These are phyloP conservation scores for Papilio demoleus DNA, from an alignment of 2,888 invertebrate genomes.

Conservation along the genomic window DNA sequence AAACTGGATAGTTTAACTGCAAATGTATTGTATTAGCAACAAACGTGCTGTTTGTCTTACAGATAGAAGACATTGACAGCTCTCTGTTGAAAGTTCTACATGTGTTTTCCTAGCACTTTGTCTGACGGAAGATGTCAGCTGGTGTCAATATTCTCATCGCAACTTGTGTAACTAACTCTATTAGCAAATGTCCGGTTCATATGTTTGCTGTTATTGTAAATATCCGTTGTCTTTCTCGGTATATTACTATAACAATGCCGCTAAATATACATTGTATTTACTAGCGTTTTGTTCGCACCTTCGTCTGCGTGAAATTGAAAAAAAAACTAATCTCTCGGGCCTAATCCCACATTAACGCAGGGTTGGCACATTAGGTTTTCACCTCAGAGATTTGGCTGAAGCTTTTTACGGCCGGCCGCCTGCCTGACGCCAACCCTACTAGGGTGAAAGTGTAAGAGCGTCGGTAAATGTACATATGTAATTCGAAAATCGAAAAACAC, in stretches of 20 bases:
- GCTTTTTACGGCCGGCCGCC: too few relatives aligned
- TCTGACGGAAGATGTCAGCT: constrained; percentile 47
- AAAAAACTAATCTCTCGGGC: too few relatives aligned
- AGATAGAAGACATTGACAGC: constrained; percentile 46
- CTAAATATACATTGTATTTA: too few relatives aligned
- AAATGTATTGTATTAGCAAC: neutral
- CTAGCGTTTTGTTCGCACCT: too few relatives aligned
- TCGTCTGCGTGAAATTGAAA: too few relatives aligned
- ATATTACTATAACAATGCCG: neutral
- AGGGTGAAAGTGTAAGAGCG: too few relatives aligned
- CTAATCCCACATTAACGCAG: too few relatives aligned
- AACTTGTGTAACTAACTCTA: constrained; percentile 41
- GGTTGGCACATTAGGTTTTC: too few relatives aligned
- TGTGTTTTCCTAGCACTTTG: constrained; percentile 54
- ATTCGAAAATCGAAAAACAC: too few relatives aligned
- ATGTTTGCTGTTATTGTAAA: neutral
- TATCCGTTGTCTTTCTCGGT: constrained; percentile 6
- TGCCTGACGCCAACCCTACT: too few relatives aligned
- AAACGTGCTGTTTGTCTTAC: constrained; percentile 23
- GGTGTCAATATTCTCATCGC: constrained; percentile 49
- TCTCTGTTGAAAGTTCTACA: constrained; percentile 63
- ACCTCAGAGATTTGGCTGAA: too few relatives aligned
- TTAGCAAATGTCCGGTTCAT: constrained; percentile 28
- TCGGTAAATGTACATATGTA: too few relatives aligned
- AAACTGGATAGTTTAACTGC: neutral